Base-by-base conservation (phyloP, 1,140 invertebrate genomes). In the Brevipalpus yothersi region DNA sequence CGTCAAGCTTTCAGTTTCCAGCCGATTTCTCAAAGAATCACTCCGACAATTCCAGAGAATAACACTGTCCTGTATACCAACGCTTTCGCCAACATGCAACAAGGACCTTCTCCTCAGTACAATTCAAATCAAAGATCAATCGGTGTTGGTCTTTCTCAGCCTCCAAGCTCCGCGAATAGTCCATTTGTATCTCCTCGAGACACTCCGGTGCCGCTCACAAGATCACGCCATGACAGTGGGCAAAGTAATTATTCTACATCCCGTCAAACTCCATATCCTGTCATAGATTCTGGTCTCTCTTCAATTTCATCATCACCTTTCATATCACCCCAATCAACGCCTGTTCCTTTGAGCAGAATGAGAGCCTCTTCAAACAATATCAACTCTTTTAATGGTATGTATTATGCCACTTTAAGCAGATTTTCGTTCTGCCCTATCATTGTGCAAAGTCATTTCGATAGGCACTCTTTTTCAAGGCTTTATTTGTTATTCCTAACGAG, bases 161-260 rank as follows among this genome's bases (percentile, higher is more conserved):
- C 69, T n/a, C 63, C 65, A 40, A 69, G 68, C 61, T 74, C 77
- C 3, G 76, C 75, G 59, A 78, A 78, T n/a, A 84, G 82, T 68
- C 84, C 83, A 2, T 88, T 88, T 68, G 83, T 86, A 2, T 86
- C 84, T 65, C 85, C 84, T 0, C 73, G 83, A 23, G 80, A 81
- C 61, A 85, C 83, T 1, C 81, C 82, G 1, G 76, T 82, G 1
- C 78, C 78, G 12, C 51, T 67, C 17, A 63, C 65, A 23, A 73
- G 82, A 21, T 73, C 71, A 23, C 63, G 72, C 13, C 71, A 72
- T 60, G 70, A 70, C 60, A 72, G 71, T 49, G 71, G 68, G n/a
- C 67, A 69, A 56, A 69, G 60, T 66, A 66, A 63, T 62, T 65
- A 63, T 60, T 63, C 60, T 60, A 62, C 58, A 57, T 63, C 54